Base-by-base conservation (phyloP, 2,888 invertebrate species). In the Scaptomyza cyrtandrae region DNA sequence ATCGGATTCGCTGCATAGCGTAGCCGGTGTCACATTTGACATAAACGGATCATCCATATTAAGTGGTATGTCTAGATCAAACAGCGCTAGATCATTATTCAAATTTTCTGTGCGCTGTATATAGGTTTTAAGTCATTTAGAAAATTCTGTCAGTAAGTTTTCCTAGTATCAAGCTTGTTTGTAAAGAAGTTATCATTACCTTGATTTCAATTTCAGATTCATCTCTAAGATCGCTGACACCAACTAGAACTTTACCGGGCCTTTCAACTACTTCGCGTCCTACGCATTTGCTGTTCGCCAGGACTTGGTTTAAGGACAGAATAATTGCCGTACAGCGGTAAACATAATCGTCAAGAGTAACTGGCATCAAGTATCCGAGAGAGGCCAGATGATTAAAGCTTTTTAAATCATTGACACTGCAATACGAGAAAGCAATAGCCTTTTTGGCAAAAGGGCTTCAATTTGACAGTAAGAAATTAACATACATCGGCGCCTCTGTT, bases 321-420 rank as follows among this genome's bases (percentile, higher is more conserved):
- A 71, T 2, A 10, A 79, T 9, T 0, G 53, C 78, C 19, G 81
- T 78, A n/a, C 75, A 80, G 7, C 52, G 55, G 6, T 11, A 45
- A 0, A 27, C 3, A n/a, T 5, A 5, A 0, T 6, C 10, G 11
- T 69, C 58, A 1, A 50, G 0, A 7, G 1, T 3, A 0, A 1
- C 0, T 0, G 1, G 11, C 0, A 3, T 1, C 0, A 13, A 1
- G 11, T 54, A 68, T 19, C 0, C 13, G 13, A 62, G 3, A 9
- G 39, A 9, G 4, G n/a, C 63, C 49, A 70, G 27, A 43, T 48
- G 57, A 7, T 6, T 14, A 10, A 49, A 16, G 45, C 27, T 7
- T 6, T 0, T n/a, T 11, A 24, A 3, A 24, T 0, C n/a, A 10
- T 6, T 2, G 27, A n/a, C 7, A 2, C 27, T 29, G 44, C 44